phyloP scores from a whole-genome alignment of 2,797 vertebrate genomes.

The Alca torda region DNA sequence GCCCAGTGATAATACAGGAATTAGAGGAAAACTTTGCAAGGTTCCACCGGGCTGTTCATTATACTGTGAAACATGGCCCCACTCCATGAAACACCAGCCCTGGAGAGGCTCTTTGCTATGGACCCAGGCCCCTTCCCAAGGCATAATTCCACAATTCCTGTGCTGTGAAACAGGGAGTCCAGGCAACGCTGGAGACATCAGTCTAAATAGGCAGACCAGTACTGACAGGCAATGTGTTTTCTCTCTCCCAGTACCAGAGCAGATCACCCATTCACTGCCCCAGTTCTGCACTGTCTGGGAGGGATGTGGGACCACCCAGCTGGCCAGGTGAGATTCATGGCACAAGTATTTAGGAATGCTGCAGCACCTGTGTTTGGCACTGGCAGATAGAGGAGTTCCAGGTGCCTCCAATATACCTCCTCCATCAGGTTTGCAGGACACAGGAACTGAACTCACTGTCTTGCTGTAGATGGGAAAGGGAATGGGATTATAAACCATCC shows the following conservation, averaged over 20 bases:
- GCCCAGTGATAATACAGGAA: accelerated
- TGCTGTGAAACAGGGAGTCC: neutral
- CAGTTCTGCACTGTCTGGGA: neutral
- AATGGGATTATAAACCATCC: neutral
- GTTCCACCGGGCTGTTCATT: neutral
- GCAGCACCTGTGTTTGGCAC: neutral
- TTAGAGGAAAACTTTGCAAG: neutral
- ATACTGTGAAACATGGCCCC: neutral
- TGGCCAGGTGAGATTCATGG: neutral
- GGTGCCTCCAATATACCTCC: neutral
- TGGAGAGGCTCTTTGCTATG: neutral
- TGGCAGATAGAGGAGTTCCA: neutral
- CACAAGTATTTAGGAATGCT: neutral
- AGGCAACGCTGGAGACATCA: neutral
- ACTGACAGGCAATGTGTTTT: neutral
- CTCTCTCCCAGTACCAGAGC: neutral
- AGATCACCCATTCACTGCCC: accelerated
- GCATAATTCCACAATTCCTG: neutral
- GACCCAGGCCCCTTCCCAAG: neutral
- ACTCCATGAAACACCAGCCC: neutral
- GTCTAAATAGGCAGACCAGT: neutral
- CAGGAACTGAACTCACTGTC: neutral
- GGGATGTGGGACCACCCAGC: neutral
- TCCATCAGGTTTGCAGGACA: neutral
- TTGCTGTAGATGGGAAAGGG: neutral